These are phyloP conservation scores for Apantesis nais DNA, from an alignment of 2,888 invertebrate species.

Conservation along the genomic window DNA sequence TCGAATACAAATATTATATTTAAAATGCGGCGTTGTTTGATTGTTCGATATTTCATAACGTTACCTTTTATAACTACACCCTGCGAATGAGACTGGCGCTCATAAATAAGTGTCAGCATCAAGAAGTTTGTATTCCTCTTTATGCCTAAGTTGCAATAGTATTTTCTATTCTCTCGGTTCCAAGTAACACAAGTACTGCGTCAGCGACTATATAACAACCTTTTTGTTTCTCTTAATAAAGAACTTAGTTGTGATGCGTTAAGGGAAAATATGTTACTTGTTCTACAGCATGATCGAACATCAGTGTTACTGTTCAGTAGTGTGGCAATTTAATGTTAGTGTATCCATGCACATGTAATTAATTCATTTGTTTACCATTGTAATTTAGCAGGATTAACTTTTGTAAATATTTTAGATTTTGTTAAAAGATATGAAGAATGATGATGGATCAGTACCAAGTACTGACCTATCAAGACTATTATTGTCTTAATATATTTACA, in stretches of 20 bases:
- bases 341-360: background rate
- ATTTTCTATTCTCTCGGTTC: background rate
- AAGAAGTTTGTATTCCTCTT: background rate
- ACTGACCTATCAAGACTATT: too few species aligned
- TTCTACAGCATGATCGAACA: background rate
- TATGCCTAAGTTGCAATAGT: background rate
- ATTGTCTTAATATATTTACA: too few species aligned
- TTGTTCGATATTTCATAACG: background rate
- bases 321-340: background rate
- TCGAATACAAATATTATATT: background rate
- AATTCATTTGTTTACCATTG: background rate
- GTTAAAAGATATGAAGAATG: too few species aligned
- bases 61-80: too few species aligned
- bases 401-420: too few species aligned
- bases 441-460: background rate
- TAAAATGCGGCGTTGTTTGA: background rate
- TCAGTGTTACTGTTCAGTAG: background rate
- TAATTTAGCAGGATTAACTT: background rate
- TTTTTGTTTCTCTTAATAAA: background rate
- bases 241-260: background rate
- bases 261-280: background rate
- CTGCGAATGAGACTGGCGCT: background rate
- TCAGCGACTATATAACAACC: background rate
- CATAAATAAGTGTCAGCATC: background rate
- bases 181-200: background rate